A percentile compares a stretch with the other conserved stretches of the same genome.
phyloP scores from a whole-genome alignment of 1,140 invertebrate genomes.

The Ditylenchus dipsaci region DNA sequence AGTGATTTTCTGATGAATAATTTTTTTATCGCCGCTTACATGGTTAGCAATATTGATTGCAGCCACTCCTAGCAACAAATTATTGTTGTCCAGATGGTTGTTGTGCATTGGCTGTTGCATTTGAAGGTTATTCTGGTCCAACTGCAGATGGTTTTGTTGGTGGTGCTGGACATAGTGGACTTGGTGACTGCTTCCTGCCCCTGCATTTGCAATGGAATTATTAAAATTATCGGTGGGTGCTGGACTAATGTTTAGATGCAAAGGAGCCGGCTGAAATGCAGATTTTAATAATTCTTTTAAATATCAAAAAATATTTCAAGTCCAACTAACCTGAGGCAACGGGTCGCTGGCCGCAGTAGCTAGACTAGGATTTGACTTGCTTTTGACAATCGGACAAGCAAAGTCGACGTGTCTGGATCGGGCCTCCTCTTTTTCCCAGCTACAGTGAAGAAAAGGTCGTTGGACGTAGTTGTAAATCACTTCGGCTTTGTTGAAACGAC shows the following conservation, averaged over 20 bases:
- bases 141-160: not conserved
- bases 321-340: slow-evolving; percentile 35
- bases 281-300: not conserved
- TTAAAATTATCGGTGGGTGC: not conserved
- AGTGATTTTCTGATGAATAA: no score
- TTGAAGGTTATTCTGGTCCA: not conserved
- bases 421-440: slow-evolving; percentile 99
- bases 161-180: not conserved
- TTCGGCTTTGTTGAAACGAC: slow-evolving; percentile 74
- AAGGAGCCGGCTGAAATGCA: slow-evolving; percentile 29
- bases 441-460: slow-evolving; percentile 98
- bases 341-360: slow-evolving; percentile 46
- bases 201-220: not conserved
- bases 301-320: not conserved
- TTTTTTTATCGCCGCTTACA: no score
- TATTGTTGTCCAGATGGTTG: not conserved
- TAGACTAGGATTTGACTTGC: slow-evolving; percentile 54
- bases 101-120: not conserved
- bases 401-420: slow-evolving; percentile 98
- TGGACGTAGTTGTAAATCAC: slow-evolving; percentile 99
- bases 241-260: slow-evolving; percentile 22
- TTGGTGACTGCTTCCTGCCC: not conserved
- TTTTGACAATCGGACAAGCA: slow-evolving; percentile 58
- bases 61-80: not conserved
- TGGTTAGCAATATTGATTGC: not conserved